Conservation (phyloP, 2,888 invertebrate species). For the Furcula furcula region DNA sequence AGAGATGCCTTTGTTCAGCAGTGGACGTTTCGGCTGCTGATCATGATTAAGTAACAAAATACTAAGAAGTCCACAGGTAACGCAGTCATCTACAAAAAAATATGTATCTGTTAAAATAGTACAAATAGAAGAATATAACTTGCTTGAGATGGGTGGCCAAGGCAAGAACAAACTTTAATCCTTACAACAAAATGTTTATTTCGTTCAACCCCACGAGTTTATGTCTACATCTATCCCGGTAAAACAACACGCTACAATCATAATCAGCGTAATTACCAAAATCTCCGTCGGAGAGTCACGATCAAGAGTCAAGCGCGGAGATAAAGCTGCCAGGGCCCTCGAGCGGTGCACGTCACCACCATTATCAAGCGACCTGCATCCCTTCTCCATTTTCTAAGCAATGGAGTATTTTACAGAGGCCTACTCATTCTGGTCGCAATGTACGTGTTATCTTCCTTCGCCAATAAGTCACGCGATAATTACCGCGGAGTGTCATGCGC, state of each 20-base stretch:
- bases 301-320: constrained; percentile 70
- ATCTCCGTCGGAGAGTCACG: constrained; percentile 77
- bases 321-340: constrained; percentile 73
- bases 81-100: too few relatives aligned
- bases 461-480: constrained; percentile 81
- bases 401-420: constrained; percentile 25
- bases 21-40: too few relatives aligned
- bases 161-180: too few relatives aligned
- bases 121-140: too few relatives aligned
- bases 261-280: constrained; percentile 77
- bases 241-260: constrained; percentile 53
- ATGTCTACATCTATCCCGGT: constrained; percentile 11
- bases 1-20: too few relatives aligned
- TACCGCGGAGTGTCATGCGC: constrained; percentile 73
- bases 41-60: too few relatives aligned
- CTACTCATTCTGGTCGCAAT: constrained; percentile 46
- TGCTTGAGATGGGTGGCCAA: too few relatives aligned
- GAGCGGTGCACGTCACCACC: constrained; percentile 52
- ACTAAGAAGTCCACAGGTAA: too few relatives aligned
- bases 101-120: too few relatives aligned
- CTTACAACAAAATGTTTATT: too few relatives aligned
- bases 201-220: too few relatives aligned
- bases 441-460: constrained; percentile 76
- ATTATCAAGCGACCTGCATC: constrained; percentile 38
- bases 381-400: constrained; percentile 13